These are phyloP conservation scores for Marmota flaviventris DNA, from an alignment of 2,113 vertebrate genomes.

Conservation along the genomic window DNA sequence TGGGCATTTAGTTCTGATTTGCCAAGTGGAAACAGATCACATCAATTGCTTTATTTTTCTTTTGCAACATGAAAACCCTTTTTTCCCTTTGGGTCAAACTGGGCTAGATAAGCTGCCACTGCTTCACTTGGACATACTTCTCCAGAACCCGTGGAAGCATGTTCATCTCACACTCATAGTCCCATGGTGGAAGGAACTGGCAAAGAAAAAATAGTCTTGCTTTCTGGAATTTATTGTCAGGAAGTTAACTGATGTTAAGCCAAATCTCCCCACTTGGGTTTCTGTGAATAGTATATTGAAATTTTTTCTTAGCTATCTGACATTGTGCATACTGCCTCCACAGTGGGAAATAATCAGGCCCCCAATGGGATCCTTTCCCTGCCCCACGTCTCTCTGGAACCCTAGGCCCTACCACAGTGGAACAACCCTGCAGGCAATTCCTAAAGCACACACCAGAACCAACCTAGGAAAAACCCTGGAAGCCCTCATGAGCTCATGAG, in stretches of 20 bases:
- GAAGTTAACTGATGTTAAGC: background rate
- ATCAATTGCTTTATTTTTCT: background rate
- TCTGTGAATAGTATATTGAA: background rate
- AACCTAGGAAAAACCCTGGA: background rate
- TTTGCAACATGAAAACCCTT: constrained; percentile 19
- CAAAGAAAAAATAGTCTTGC: background rate
- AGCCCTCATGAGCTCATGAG: background rate
- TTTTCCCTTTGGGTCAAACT: background rate
- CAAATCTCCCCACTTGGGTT: background rate
- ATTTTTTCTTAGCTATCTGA: background rate
- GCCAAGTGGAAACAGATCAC: background rate
- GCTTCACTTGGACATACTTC: background rate
- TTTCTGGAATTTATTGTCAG: background rate
- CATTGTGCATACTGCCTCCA: background rate
- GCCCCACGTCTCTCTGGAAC: background rate
- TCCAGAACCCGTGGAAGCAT: background rate
- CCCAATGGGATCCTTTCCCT: background rate
- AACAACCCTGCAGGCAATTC: background rate
- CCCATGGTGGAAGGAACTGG: background rate
- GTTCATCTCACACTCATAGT: background rate
- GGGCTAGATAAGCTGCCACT: background rate
- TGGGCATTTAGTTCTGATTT: background rate
- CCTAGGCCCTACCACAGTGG: background rate
- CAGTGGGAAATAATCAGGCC: background rate
- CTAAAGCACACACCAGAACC: background rate